These are phyloP conservation scores for Limulus polyphemus DNA, from an alignment of 2,888 invertebrate genomes.

Conservation along the genomic window DNA sequence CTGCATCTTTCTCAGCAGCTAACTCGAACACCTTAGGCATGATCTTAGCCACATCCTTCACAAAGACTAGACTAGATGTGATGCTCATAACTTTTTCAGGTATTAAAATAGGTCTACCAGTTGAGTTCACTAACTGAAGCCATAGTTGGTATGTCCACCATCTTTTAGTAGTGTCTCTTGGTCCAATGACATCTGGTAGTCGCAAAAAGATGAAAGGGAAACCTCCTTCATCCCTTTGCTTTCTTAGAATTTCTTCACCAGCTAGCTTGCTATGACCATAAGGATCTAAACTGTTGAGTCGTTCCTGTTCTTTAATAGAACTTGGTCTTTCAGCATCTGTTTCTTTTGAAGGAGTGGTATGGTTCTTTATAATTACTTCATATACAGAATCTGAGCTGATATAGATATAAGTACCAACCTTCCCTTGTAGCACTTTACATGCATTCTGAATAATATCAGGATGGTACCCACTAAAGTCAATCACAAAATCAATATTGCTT, in stretches of 20 bases:
- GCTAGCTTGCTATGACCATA: slow-evolving; percentile 39
- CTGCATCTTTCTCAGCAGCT: slow-evolving; percentile 6
- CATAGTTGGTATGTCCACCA: slow-evolving; percentile 41
- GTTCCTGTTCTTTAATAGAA: slow-evolving; percentile 29
- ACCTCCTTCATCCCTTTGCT: slow-evolving; percentile 29
- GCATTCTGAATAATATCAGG: slow-evolving; percentile 34
- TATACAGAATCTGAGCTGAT: slow-evolving; percentile 42
- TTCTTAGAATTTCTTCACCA: slow-evolving; percentile 37
- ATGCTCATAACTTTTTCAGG: slow-evolving; percentile 31
- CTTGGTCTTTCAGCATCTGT: slow-evolving; percentile 37
- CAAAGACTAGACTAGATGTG: slow-evolving; percentile 38
- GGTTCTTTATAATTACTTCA: slow-evolving; percentile 35
- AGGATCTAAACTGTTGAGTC: slow-evolving; percentile 32
- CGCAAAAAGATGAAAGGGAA: slow-evolving; percentile 37
- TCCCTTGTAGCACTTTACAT: slow-evolving; percentile 32
- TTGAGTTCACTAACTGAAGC: slow-evolving; percentile 33
- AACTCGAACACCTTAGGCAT: slow-evolving; percentile 23
- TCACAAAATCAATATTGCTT: slow-evolving; percentile 35
- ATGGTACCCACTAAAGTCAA: slow-evolving; percentile 41
- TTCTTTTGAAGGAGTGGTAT: slow-evolving; percentile 29
- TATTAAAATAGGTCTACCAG: slow-evolving; percentile 32
- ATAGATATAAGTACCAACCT: slow-evolving; percentile 36
- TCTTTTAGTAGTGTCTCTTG: slow-evolving; percentile 39
- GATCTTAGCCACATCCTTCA: slow-evolving; percentile 37
- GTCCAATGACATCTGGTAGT: slow-evolving; percentile 41